Base-by-base conservation (phyloP, 2,888 invertebrate species). In the Drosophila anceps region DNA sequence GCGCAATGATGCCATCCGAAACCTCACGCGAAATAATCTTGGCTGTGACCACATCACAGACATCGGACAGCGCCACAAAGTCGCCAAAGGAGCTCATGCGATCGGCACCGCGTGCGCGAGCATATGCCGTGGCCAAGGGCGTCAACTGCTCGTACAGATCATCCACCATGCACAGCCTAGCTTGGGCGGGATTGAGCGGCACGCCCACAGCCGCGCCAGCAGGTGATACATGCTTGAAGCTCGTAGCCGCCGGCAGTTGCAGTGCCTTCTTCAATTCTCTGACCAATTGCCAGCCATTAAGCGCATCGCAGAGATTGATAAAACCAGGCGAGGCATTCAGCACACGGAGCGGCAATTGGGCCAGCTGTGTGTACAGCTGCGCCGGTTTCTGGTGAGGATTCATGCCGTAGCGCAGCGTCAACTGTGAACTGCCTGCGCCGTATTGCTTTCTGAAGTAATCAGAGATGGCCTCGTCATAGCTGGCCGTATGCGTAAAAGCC, bases 31-130 rank as follows among this genome's bases (percentile, higher is more conserved):
- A 97, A 70, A 99, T 98, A 64, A 99, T 97, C 91, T 95, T 96
- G 0, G 99, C 99, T 0, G 99, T 99, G 71, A 95, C 91, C 55
- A 94, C 95, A 93, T 99, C 99, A 91, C 99, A 99, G 0, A 94
- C 93, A 92, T 98, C 98, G 0, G 98, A 99, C 0, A 99, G 93
- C 0, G 98, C 98, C 39, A 99, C 95, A 93, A 99, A 99, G 93
- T 99, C 99, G 0, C 99, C 99, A 93, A 99, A 99, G 0, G 99
- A 99, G 10, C 98, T 99, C 99, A 99, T 99, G 61, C 99, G 95
- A 93, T 99, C 99, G 18, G 99, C 98, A 57, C 99, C 99, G 91
- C 99, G 95, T 0, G 99, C 99, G 67, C 99, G 94, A 0, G 98
- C 99, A 93, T 99, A 99, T 0, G 99, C 99, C 18, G 95, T 94